Evolutionary conservation across 2,888 invertebrate species (phyloP).

Genomic region (Drosophila subquinaria): DNA sequence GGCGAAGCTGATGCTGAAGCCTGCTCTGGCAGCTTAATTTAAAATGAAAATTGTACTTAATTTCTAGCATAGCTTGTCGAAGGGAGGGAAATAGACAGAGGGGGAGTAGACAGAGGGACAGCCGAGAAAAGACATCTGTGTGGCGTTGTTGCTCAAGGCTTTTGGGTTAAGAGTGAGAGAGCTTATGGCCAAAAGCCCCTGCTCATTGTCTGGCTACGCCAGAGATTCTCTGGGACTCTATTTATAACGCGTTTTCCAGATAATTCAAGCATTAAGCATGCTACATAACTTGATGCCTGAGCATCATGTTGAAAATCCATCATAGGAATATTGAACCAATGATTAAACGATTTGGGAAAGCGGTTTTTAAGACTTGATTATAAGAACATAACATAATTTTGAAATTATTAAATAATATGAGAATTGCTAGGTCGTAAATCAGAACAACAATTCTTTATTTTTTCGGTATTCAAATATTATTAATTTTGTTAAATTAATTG

Average conservation of each 20-base stretch:
- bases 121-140: conserved; percentile 46
- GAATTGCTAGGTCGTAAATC: background rate
- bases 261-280: conserved; percentile 36
- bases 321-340: conserved; percentile 23
- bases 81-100: background rate
- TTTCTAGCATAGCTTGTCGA: conserved; percentile 62
- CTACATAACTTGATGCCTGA: conserved; percentile 19
- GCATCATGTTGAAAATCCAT: conserved; percentile 20
- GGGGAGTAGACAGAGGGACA: background rate
- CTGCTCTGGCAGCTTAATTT: conserved; percentile 75
- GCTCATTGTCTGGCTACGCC: conserved; percentile 47
- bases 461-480: too few relatives aligned
- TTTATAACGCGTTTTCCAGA: conserved; percentile 43
- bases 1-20: conserved; percentile 23
- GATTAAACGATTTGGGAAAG: background rate
- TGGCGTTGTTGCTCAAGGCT: conserved; percentile 31
- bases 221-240: conserved; percentile 33
- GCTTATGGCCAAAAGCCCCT: conserved; percentile 46
- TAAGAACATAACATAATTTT: background rate
- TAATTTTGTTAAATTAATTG: too few relatives aligned
- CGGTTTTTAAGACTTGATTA: background rate
- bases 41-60: conserved; percentile 81
- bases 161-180: conserved; percentile 14
- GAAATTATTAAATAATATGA: background rate
- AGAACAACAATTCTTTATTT: too few relatives aligned